Evolutionary conservation across 2,797 vertebrate genomes (phyloP).

Genomic region (Morus bassanus): DNA sequence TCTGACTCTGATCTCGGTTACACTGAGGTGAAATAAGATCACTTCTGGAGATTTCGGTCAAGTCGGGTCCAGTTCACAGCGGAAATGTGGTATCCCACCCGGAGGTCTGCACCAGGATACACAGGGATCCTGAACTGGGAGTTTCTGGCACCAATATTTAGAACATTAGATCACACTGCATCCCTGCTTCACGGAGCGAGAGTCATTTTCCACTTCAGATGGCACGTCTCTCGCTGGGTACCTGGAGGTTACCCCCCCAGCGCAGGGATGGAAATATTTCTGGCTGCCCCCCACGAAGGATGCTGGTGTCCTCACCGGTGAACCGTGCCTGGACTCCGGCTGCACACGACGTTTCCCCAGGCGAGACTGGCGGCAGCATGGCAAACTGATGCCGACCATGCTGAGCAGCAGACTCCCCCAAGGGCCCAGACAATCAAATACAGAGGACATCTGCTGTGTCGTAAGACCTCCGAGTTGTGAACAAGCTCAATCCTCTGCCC

Average conservation of each 20-base stretch:
- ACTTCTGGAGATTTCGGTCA: neutral
- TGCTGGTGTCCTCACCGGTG: accelerated
- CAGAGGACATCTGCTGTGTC: neutral
- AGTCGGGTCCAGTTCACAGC: neutral
- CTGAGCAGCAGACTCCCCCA: neutral
- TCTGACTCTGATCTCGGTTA: neutral
- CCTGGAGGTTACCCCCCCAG: neutral
- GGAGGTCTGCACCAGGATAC: neutral
- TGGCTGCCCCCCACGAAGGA: neutral
- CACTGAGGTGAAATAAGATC: neutral
- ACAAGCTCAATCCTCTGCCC: neutral
- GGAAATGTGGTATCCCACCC: neutral
- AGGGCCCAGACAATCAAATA: neutral
- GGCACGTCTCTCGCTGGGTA: neutral
- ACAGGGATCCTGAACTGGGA: neutral
- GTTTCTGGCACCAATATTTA: neutral
- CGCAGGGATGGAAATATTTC: neutral
- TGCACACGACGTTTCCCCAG: neutral
- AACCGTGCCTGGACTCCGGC: neutral
- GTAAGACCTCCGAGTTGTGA: neutral
- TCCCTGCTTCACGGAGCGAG: neutral
- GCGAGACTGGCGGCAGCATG: neutral
- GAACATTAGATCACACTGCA: neutral
- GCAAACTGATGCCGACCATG: neutral
- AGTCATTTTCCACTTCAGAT: neutral